Conservation (phyloP, 2,888 invertebrate genomes). For the Gymnoscelis rufifasciata region DNA sequence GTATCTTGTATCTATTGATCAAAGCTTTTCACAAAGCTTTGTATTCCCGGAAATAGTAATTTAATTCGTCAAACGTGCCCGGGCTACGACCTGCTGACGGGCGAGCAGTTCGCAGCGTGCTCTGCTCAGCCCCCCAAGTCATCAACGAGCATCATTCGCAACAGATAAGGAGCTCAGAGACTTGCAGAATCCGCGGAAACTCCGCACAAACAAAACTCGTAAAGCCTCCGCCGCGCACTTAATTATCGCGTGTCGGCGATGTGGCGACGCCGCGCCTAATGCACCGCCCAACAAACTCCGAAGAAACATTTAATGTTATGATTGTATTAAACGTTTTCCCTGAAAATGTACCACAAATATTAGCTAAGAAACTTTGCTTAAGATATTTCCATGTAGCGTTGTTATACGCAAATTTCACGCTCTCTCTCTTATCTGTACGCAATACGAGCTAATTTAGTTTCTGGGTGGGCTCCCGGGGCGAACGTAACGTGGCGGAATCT, state of each 20-base stretch:
- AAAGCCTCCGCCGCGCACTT: conserved; percentile 19
- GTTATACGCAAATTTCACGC: conserved; percentile 14
- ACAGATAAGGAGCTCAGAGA: conserved; percentile 19
- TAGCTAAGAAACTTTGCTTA: conserved; percentile 57
- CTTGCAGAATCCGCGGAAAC: conserved; percentile 19
- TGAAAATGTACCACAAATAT: conserved; percentile 61
- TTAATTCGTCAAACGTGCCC: too few relatives aligned
- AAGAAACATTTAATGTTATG: conserved; percentile 59
- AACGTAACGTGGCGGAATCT: conserved; percentile 33
- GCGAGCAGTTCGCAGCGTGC: too few relatives aligned
- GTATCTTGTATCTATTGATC: too few relatives aligned
- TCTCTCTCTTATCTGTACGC: conserved; percentile 28
- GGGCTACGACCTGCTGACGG: too few relatives aligned
- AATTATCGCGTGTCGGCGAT: conserved; percentile 17
- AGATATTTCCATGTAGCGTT: conserved; percentile 37
- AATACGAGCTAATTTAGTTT: conserved; percentile 31
- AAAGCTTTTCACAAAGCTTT: too few relatives aligned
- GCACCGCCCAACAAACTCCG: conserved; percentile 38
- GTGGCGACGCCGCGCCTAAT: conserved; percentile 23
- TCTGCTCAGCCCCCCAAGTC: too few relatives aligned
- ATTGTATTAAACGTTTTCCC: conserved; percentile 60
- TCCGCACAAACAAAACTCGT: conserved; percentile 24
- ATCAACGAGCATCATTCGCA: too few relatives aligned
- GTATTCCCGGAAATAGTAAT: too few relatives aligned
- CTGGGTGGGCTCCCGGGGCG: conserved; percentile 22